Percentiles rank a stretch among this genome's conserved stretches.
These are phyloP conservation scores for Calidris pugnax DNA, from an alignment of 2,113 vertebrate genomes.

Conservation along the genomic window DNA sequence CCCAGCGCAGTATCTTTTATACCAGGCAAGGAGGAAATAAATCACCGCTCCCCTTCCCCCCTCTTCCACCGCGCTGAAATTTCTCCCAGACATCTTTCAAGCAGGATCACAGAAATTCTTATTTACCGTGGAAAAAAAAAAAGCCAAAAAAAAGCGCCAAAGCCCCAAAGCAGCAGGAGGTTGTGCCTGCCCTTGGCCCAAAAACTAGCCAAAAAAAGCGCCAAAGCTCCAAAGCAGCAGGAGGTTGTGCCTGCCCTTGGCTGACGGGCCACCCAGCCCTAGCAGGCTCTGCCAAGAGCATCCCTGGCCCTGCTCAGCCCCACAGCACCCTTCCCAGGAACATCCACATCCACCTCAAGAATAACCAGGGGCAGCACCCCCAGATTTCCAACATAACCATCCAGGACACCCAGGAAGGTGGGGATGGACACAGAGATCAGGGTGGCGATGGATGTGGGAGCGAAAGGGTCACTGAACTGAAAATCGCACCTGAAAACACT, in stretches of 20 bases:
- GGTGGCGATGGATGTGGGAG: neutral
- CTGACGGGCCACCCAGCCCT: neutral
- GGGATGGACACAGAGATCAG: no score
- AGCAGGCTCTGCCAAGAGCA: neutral
- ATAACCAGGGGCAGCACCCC: neutral
- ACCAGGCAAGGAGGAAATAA: constrained; percentile 41
- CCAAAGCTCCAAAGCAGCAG: neutral
- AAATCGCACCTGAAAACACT: neutral
- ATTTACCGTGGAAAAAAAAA: neutral
- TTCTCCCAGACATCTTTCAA: constrained; percentile 35
- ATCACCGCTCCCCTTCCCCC: constrained; percentile 38
- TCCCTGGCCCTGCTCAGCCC: neutral
- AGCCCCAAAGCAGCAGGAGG: neutral
- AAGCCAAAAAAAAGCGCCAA: neutral
- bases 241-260: neutral
- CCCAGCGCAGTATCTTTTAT: constrained; percentile 46
- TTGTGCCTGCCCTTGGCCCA: neutral
- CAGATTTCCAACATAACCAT: fast-evolving
- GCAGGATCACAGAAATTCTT: neutral
- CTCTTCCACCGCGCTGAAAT: neutral
- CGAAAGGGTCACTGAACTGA: no score
- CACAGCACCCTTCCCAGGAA: neutral
- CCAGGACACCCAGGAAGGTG: fast-evolving
- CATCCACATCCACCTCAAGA: fast-evolving
- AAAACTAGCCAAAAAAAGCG: neutral